Evolutionary conservation across 2,888 invertebrate genomes (phyloP).

Genomic region (Meta bourneti): DNA sequence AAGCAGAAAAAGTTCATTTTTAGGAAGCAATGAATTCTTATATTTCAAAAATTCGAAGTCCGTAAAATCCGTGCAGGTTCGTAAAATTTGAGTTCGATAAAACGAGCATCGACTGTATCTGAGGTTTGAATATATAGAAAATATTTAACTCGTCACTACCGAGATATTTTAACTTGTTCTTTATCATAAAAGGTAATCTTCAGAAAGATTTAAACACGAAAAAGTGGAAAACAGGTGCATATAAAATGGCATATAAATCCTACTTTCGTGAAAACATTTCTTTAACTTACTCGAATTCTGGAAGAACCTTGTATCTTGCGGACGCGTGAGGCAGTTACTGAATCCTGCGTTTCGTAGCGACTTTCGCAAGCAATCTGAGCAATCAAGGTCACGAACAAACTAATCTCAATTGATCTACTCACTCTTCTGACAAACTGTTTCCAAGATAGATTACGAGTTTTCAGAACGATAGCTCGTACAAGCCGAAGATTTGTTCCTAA

Average conservation of each 20-base stretch:
- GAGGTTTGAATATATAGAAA: no score
- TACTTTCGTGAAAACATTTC: background rate
- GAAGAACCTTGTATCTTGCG: background rate
- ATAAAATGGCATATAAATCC: background rate
- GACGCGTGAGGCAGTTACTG: background rate
- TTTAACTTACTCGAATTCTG: background rate
- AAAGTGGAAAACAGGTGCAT: background rate
- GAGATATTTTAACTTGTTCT: no score
- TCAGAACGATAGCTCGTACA: no score
- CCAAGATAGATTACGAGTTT: no score
- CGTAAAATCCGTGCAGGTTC: no score
- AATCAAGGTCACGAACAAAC: slow-evolving; percentile 10
- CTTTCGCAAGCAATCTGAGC: background rate
- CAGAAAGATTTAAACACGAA: background rate
- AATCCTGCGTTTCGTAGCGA: background rate
- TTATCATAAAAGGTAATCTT: background rate
- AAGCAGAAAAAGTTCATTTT: no score
- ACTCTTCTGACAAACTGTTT: background rate
- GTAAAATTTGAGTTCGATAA: no score
- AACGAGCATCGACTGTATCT: no score
- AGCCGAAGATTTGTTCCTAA: no score
- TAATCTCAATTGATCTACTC: slow-evolving; percentile 11
- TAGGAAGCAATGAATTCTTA: no score
- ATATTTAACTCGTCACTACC: no score
- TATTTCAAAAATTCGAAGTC: no score